Base-by-base conservation (phyloP, 1,140 invertebrate genomes). In the Galleria mellonella region DNA sequence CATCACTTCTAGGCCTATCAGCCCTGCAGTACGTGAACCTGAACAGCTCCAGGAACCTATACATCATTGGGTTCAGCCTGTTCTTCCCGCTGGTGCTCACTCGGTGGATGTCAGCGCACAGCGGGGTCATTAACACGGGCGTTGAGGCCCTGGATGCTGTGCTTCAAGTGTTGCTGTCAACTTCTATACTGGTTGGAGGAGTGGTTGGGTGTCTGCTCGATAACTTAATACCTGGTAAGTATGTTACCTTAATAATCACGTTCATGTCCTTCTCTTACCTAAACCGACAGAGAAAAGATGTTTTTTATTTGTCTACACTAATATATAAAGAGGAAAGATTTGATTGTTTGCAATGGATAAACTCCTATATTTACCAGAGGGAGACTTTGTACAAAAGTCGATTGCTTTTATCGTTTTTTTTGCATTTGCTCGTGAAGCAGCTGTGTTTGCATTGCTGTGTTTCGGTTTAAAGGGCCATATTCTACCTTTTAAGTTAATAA, bases 51-150 rank as follows among this genome's bases (percentile, higher is more conserved):
- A 87, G 93, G 44, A 97, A 97, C 85, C 79, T 97, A 2, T 96
- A 96, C 69, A 94, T 97, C 43, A 89, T 97, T n/a, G 95, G 95
- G 9, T 92, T 96, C 52, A 94, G 94, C 6, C 88, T 96, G 29
- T 95, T 97, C 72, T 93, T 96, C 53, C 94, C 94, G 5, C 67
- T 96, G 72, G 93, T 94, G 4, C 69, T 96, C 30, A 93, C 93
- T 0, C 89, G 92, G 51, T 96, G 94, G 94, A 90, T 94, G 88
- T 87, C 89, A 9, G 73, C 86, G 5, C 86, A 94, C 73, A 88
- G 89, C 4, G 87, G 87, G 1, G 87, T 84, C n/a, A 92, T 96
- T 15, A 65, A 91, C 43, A 94, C 92, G 0, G 93, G 94, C 0
- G 88, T 88, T 23, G 88, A 89, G n/a, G 87, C 91, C 0, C 55